These are phyloP conservation scores for Thripadectes ignobilis DNA, from an alignment of 2,797 vertebrate species.

Conservation along the genomic window DNA sequence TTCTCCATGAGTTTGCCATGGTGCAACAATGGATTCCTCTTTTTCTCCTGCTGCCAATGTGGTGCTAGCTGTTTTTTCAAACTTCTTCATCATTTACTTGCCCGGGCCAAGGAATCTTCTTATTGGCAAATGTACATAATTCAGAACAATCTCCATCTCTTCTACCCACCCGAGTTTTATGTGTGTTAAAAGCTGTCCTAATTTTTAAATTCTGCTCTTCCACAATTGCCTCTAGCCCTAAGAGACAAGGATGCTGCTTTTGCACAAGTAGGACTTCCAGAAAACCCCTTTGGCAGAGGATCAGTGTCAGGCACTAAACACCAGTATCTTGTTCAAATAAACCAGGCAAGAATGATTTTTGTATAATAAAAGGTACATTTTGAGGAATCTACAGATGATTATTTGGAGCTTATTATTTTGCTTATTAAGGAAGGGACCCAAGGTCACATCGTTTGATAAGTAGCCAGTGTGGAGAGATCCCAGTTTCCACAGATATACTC, in stretches of 20 bases:
- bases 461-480: background rate
- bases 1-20: background rate
- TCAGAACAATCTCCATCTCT: background rate
- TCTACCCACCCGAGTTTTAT: background rate
- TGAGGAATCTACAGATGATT: background rate
- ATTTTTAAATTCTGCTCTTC: background rate
- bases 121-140: background rate
- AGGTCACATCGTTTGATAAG: background rate
- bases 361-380: background rate
- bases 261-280: background rate
- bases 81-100: background rate
- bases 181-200: background rate
- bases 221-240: background rate
- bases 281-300: background rate
- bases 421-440: background rate
- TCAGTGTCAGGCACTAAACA: background rate
- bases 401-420: background rate
- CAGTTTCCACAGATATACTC: background rate
- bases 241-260: background rate
- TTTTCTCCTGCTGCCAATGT: background rate
- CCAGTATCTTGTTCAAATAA: background rate
- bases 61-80: background rate
- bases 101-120: background rate
- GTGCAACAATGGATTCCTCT: background rate
- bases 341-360: background rate